Conservation (phyloP, 1,140 invertebrate species). For the Belonocnema kinseyi region DNA sequence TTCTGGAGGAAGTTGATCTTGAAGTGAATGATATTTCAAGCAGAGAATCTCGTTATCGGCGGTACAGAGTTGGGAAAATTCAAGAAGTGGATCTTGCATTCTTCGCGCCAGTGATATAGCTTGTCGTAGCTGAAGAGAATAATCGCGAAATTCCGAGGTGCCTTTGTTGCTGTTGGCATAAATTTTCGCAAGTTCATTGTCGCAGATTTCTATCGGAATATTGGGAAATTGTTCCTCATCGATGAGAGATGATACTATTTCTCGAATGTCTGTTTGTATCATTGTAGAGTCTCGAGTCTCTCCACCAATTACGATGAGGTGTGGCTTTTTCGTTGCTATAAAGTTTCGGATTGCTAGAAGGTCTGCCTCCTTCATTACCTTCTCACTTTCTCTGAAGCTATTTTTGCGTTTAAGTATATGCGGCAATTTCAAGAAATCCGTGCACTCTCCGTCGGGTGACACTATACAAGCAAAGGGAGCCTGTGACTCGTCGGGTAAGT, state of each 20-base stretch:
- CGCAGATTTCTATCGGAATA: slow-evolving; percentile 93
- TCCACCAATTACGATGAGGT: slow-evolving; percentile 93
- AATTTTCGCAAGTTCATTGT: slow-evolving; percentile 93
- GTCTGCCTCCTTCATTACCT: slow-evolving; percentile 87
- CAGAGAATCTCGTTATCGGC: slow-evolving; percentile 97
- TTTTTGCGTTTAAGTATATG: slow-evolving; percentile 90
- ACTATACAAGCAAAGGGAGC: slow-evolving; percentile 93
- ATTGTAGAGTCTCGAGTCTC: slow-evolving; percentile 92
- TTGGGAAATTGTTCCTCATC: slow-evolving; percentile 92
- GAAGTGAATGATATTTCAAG: slow-evolving; percentile 84
- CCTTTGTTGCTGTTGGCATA: slow-evolving; percentile 95
- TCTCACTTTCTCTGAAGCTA: slow-evolving; percentile 84
- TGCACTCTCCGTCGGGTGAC: slow-evolving; percentile 92
- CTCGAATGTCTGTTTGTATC: slow-evolving; percentile 89
- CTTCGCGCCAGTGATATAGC: slow-evolving; percentile 94
- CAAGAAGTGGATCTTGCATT: slow-evolving; percentile 96
- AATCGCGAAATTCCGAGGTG: slow-evolving; percentile 91
- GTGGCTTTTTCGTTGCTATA: slow-evolving; percentile 93
- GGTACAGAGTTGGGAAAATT: slow-evolving; percentile 97
- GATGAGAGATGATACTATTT: slow-evolving; percentile 84
- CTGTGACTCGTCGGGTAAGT: slow-evolving; percentile 89
- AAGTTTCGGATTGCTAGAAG: slow-evolving; percentile 89
- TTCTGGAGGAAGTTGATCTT: slow-evolving; percentile 88
- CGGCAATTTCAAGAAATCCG: slow-evolving; percentile 91
- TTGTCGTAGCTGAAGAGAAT: slow-evolving; percentile 90